Base-by-base conservation (phyloP, 2,888 invertebrate species). In the Drosophila mettleri region DNA sequence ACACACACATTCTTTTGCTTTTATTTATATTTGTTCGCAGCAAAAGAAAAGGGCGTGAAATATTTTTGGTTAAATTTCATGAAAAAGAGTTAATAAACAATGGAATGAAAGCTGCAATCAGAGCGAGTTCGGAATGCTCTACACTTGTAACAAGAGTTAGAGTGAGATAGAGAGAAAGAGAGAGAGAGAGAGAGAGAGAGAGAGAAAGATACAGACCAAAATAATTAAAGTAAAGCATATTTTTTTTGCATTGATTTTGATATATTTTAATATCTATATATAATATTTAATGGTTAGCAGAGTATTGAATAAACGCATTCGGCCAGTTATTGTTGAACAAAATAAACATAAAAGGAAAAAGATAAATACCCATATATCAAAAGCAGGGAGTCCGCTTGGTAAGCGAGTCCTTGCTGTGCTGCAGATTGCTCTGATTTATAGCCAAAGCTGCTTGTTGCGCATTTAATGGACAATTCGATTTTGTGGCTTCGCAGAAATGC, bases 391-490 rank as follows among this genome's bases (percentile, higher is more conserved):
- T 58, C 22, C 51, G 45, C 2, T 45, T 6, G 45, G 16, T 7
- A 52, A 52, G 24, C 16, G 24, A 24, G 24, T 18, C 52, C 54
- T 41, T 70, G 53, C 60, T 67, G 52, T 54, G 59, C 58, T 41
- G 38, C 45, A 53, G 70, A 78, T 71, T 69, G 54, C 70, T 77
- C 60, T 81, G 78, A 83, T 81, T 81, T 81, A 77, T 76, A 61
- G 43, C 3, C 16, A 36, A 49, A 65, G 54, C 54, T 46, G 73
- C 73, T 74, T 80, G 83, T 80, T 71, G 74, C 74, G 36, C 69
- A 74, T 71, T 83, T 76, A 54, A 70, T 69, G 68, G 51, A 54
- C 78, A 69, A 58, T 71, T 60, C 54, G 60, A 68, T 22, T 22
- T 58, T 22, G 18, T 24, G 16, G 24, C 41, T 45, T 8, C 14